Base-by-base conservation (phyloP, 2,113 vertebrate species). In the Trogon melanurus region DNA sequence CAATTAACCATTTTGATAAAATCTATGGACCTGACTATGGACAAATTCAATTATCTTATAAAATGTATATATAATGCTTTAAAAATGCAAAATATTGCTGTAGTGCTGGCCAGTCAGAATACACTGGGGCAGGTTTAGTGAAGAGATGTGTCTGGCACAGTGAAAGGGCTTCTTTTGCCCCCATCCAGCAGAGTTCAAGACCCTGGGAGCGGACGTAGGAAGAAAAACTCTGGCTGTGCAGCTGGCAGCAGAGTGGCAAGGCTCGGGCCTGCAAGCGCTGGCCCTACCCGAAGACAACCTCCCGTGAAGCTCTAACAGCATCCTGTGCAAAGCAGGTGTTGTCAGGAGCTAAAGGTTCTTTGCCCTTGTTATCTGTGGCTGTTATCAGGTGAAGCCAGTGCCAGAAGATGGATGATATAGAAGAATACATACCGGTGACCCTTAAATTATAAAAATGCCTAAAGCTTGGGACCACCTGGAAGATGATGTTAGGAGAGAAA, bases 401-500 rank as follows among this genome's bases (percentile, higher is more conserved):
- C 90, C 70, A 15, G 74, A 54, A 69, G 26, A 17, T 29, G 65
- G 34, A 26, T 45, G 7, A 6, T 22, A 3, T 13, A 41, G 80
- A 54, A 78, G 71, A 93, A 76, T 70, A 65, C 80, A 81, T n/a
- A 38, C 62, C 75, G 69, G 20, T 50, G 88, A 95, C 93, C 94
- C 71, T 88, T 88, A 57, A 85, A 93, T 92, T 65, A 69, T n/a
- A 75, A 57, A 85, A 69, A 30, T 34, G 82, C 91, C 96, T 95
- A 6, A 83, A 86, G 82, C 84, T 71, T 18, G 14, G 54, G 96
- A 92, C 93, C 95, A 95, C 97, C 96, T 97, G 95, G 76, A 94
- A 92, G 72, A 22, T 27, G 80, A 34, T 85, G 58, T 62, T 74
- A 45, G 56, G 73, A 58, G 41, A 83, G 62, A 80, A 93, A 32